Evolutionary conservation across 2,888 invertebrate species (phyloP).

Genomic region (Calameuta pallipes): DNA sequence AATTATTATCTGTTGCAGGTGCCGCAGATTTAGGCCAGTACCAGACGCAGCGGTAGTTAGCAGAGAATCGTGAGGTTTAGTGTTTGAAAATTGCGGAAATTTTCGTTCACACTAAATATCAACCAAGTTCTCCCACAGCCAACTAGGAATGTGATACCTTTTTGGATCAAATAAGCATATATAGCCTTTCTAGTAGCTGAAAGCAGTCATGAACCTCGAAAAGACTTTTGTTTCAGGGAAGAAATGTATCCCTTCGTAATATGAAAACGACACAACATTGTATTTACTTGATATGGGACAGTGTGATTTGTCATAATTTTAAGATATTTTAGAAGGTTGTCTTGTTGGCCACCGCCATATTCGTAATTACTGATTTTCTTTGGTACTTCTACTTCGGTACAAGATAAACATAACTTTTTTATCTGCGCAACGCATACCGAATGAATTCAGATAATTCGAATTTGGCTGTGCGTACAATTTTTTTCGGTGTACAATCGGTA

Average conservation of each 20-base stretch:
- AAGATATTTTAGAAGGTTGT: constrained; percentile 5
- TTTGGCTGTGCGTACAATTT: constrained; percentile 14
- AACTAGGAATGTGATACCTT: constrained; percentile 57
- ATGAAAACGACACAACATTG: constrained; percentile 17
- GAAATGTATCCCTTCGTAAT: constrained; percentile 16
- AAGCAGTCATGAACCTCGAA: constrained; percentile 23
- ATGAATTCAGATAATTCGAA: constrained; percentile 11
- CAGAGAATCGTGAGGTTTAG: constrained; percentile 62
- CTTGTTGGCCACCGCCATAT: background rate
- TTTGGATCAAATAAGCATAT: constrained; percentile 46
- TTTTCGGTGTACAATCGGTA: constrained; percentile 16
- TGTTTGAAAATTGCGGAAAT: constrained; percentile 42
- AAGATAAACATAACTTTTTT: background rate
- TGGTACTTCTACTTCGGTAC: background rate
- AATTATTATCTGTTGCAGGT: constrained; percentile 47
- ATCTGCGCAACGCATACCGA: background rate
- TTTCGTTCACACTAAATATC: constrained; percentile 48
- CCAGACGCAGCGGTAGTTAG: constrained; percentile 59
- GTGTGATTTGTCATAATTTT: constrained; percentile 9
- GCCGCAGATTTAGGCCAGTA: constrained; percentile 63
- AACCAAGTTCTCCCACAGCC: constrained; percentile 53
- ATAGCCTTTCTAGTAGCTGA: constrained; percentile 44
- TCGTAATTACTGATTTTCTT: constrained; percentile 9
- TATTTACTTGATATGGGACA: constrained; percentile 20
- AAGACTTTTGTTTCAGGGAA: constrained; percentile 18